A percentile compares a stretch with the other conserved stretches of the same genome.
Evolutionary conservation across 2,113 vertebrate genomes (phyloP).

Genomic region (Cisticola juncidis): DNA sequence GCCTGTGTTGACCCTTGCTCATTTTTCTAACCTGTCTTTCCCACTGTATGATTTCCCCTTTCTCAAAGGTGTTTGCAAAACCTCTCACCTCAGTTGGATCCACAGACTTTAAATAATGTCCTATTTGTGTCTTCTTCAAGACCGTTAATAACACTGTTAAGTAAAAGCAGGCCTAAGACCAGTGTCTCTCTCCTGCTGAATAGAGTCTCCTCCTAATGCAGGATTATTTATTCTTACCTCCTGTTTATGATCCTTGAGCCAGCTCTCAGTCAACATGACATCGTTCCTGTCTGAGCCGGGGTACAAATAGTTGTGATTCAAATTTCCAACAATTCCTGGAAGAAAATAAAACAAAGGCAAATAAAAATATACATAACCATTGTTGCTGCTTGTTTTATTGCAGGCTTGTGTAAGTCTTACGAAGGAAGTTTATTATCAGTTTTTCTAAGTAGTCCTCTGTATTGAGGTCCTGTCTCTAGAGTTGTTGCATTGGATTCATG

Average conservation of each 20-base stretch:
- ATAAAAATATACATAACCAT: conserved; percentile 17
- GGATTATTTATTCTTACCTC: conserved; percentile 22
- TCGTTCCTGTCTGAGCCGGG: background rate
- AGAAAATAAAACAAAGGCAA: conserved; percentile 32
- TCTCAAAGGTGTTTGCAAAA: background rate
- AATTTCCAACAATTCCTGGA: conserved; percentile 16
- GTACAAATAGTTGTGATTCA: background rate
- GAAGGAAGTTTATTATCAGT: conserved; percentile 7
- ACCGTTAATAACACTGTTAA: conserved; percentile 15
- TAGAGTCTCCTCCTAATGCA: background rate
- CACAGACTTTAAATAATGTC: conserved; percentile 15
- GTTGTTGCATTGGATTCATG: background rate
- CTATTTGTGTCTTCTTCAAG: conserved; percentile 5
- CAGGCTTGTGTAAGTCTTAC: background rate
- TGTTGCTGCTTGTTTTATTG: background rate
- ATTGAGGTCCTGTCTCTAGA: background rate
- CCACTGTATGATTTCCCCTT: background rate
- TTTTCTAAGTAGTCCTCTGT: background rate
- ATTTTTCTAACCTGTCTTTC: background rate
- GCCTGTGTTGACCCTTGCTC: background rate
- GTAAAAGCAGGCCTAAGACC: background rate
- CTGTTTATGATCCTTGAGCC: conserved; percentile 11
- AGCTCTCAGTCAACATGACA: conserved; percentile 8
- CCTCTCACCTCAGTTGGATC: background rate
- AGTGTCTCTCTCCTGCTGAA: background rate